Percentiles rank a stretch among this genome's conserved stretches.
Conservation (phyloP, 2,797 vertebrate genomes). For the Alcedo atthis region DNA sequence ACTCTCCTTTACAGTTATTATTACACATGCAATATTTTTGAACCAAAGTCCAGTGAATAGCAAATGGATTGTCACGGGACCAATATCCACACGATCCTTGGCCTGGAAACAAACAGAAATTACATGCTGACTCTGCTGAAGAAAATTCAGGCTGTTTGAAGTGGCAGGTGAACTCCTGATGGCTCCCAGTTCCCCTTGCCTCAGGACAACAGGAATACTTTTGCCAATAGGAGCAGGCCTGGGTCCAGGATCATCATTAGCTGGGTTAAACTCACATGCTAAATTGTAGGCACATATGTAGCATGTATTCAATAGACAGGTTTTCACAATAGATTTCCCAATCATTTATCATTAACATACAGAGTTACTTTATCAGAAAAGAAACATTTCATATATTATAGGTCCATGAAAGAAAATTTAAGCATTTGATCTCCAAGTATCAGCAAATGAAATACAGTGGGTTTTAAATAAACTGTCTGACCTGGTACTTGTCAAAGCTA, state of each 20-base stretch:
- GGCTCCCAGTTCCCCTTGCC: background rate
- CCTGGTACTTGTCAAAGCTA: background rate
- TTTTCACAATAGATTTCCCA: background rate
- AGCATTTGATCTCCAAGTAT: background rate
- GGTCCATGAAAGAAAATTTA: background rate
- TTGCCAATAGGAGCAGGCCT: background rate
- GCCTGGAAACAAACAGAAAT: background rate
- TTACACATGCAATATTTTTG: background rate
- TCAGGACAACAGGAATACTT: background rate
- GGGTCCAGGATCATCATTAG: background rate
- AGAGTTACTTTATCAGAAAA: background rate
- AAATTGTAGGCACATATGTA: background rate
- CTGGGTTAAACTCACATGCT: background rate
- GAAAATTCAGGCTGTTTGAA: background rate
- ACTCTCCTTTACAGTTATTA: background rate
- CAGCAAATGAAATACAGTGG: background rate
- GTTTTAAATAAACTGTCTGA: background rate
- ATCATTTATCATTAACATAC: background rate
- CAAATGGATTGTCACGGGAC: background rate
- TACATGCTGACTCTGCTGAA: background rate
- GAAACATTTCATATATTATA: background rate
- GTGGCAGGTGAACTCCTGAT: background rate
- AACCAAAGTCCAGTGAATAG: background rate
- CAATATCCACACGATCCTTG: background rate
- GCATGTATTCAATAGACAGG: background rate